Base-by-base conservation (phyloP, 2,113 vertebrate genomes). In the Trachemys scripta region DNA sequence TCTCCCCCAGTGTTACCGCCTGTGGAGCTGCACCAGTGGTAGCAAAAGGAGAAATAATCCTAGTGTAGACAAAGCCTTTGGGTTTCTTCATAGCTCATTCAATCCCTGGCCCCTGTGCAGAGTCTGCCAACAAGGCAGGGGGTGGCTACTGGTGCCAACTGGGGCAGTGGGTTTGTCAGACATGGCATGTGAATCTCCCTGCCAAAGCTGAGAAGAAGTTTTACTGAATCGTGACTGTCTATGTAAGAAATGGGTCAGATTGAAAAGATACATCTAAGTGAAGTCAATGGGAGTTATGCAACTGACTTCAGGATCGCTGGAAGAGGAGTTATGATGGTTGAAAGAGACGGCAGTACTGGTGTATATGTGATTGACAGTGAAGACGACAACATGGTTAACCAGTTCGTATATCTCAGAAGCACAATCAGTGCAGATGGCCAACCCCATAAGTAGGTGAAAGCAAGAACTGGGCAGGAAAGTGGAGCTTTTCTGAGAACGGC, bases 181-280 rank as follows among this genome's bases (percentile, higher is more conserved):
- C 22, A 11, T 76, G 42, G 20, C 72, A 76, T 8, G 42, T 69
- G 35, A 69, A 38, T 69, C 65, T 76, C 72, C 72, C 24, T 12
- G 24, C 24, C 72, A 76, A 45, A 76, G 5, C 38, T 22, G 69
- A 22, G 17, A 78, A 96, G 35, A 90, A 90, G 90, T 89, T 88
- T 96, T 96, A 96, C 59, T 92, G 59, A 94, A 96, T 94, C 96
- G 93, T 85, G 87, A 92, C 95, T 75, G 22, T 95, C 85, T 96
- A 54, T 89, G 93, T 54, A 96, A 90, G 91, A 87, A 95, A 93
- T 87, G 90, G 85, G 82, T 27, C 51, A 95, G 85, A 96, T 16
- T 95, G 95, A 96, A 85, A 94, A 95, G 89, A 96, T 82, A 84
- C 90, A 93, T 84, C 88, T 90, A 81, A 85, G 92, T 72, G 86